Evolutionary conservation across 2,113 vertebrate species (phyloP), one percentile per base, ranked within the genome.

Genomic region (Salvelinus fontinalis): DNA sequence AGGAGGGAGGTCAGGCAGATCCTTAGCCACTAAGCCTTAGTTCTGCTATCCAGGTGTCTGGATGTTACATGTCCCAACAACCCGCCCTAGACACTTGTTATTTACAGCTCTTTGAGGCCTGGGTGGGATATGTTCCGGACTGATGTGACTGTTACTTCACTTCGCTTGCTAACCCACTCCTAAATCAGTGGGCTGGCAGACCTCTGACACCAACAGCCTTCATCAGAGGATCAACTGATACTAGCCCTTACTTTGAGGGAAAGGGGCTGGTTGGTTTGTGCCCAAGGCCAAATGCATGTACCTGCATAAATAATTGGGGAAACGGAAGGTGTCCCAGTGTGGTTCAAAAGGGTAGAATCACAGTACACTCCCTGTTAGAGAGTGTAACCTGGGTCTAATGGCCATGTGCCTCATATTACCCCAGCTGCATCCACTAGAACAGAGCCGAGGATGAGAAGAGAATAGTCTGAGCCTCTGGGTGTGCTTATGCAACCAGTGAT

Each of bases 41-140:
- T 60, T 14, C 57, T 20, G 57, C 57, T 54, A 14, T 54, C 12
- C n/a, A 60, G 20, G 57, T 20, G 57, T 7, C 57, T 60, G 59
- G 59, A 60, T 60, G 59, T 22, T 22, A n/a, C 16, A 13, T 20
- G 26, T 71, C 68, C 26, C 13, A 65, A 39, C 70, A 48, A 83
- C 76, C 66, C 26, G n/a, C 6, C 4, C 77, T 74, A 24, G 76
- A 34, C 62, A 59, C 80, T 27, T 78, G 54, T 26, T 70, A 68
- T 70, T 79, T 80, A 51, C 67, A 75, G 51, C 44, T 66, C 29
- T 70, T 79, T 71, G 44, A 39, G 67, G 85, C 77, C 84, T 24
- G 48, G 76, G 82, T 80, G 86, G 84, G 81, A 84, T 80, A 83
- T 85, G 76, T 89, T 69, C 76, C 81, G 1, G 67, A 27, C 26